phyloP scores from a whole-genome alignment of 2,113 vertebrate species.

The Caranx ignobilis region DNA sequence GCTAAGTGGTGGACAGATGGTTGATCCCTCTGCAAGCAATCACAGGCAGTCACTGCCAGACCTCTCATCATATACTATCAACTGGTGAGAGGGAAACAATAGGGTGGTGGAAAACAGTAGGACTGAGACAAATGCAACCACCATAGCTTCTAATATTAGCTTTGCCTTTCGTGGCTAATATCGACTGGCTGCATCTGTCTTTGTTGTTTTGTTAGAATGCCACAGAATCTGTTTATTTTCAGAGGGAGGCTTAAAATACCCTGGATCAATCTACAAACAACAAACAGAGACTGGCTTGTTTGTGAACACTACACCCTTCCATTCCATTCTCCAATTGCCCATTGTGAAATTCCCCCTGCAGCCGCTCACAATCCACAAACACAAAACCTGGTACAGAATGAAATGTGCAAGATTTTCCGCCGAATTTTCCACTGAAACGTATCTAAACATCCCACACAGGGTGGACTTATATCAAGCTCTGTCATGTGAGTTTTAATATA shows the following conservation, averaged over 20 bases:
- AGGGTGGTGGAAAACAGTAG: conserved; percentile 59
- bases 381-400: conserved; percentile 43
- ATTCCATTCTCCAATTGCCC: conserved; percentile 41
- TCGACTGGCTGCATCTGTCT: conserved; percentile 28
- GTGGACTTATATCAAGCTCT: conserved; percentile 28
- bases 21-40: conserved; percentile 52
- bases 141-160: conserved; percentile 33
- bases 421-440: conserved; percentile 36
- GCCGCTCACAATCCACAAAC: conserved; percentile 37
- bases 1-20: conserved; percentile 74
- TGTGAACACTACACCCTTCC: conserved; percentile 37
- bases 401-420: conserved; percentile 48
- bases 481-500: conserved; percentile 34
- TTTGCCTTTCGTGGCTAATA: conserved; percentile 24
- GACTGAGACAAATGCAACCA: conserved; percentile 26
- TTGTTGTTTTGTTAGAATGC: conserved; percentile 41
- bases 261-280: conserved; percentile 42
- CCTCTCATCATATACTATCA: conserved; percentile 50
- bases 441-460: conserved; percentile 55
- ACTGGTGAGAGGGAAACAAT: conserved; percentile 60
- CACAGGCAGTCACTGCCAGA: conserved; percentile 58
- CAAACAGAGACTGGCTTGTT: conserved; percentile 58
- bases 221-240: conserved; percentile 62
- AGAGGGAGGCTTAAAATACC: conserved; percentile 38
- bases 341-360: conserved; percentile 57